Evolutionary conservation across 2,888 invertebrate genomes (phyloP).

Genomic region (Aspidiotus destructor): DNA sequence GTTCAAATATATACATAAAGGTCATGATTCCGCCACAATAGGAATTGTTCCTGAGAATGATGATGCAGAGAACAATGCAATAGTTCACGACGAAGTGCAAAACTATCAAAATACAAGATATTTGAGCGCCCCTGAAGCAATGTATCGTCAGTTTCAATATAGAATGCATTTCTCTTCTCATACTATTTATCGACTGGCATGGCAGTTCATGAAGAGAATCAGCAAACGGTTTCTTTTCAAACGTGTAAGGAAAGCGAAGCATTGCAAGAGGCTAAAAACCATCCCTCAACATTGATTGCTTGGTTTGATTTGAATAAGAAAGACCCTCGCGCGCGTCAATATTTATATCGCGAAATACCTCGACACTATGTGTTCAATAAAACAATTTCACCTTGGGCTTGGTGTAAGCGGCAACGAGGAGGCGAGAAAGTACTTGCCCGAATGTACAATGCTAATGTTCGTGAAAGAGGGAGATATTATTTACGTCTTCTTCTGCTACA

Average conservation of each 20-base stretch:
- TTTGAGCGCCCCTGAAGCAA: neutral
- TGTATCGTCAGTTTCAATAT: neutral
- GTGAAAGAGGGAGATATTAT: neutral
- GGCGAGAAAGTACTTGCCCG: neutral
- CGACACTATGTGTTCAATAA: slow-evolving; percentile 16
- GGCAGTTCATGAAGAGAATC: neutral
- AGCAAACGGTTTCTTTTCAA: neutral
- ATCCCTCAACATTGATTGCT: slow-evolving; percentile 20
- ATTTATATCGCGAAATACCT: slow-evolving; percentile 27
- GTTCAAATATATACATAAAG: neutral
- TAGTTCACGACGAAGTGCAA: neutral
- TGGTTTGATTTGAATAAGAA: slow-evolving; percentile 21
- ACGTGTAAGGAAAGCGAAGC: neutral
- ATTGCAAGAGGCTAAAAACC: neutral
- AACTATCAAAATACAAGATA: neutral
- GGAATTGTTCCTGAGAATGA: neutral
- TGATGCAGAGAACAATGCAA: neutral
- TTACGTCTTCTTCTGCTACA: neutral
- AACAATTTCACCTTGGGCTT: neutral
- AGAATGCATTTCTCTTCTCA: neutral
- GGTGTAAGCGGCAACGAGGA: too few relatives aligned
- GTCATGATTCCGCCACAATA: neutral
- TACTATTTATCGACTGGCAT: neutral
- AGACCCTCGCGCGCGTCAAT: slow-evolving; percentile 7
- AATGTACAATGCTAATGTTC: neutral